Evolutionary conservation across 2,888 invertebrate genomes (phyloP), one percentile per base, ranked within the genome.

Genomic region (Napeogenes sylphis): DNA sequence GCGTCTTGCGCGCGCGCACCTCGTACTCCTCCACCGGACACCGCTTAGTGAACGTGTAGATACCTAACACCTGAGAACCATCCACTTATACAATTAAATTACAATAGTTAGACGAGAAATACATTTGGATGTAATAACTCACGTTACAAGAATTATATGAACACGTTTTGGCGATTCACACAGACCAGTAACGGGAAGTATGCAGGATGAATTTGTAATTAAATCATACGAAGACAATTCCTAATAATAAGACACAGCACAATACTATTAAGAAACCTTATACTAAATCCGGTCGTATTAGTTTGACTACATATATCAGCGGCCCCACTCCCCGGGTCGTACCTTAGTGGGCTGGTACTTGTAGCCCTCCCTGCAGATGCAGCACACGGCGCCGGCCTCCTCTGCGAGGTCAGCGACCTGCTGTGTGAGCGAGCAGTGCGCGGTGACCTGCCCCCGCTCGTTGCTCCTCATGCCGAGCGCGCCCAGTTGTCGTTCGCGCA

Each of bases 321-420:
- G 42, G 10, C 8, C 21, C 1, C 10, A 42, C 8, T 10, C 3
- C 10, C 10, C 8, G 42, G 10, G 56, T 8, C 14, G 33, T 56
- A 92, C 95, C 93, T 98, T 97, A 21, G 94, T 94, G 6, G 97
- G 97, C 81, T 97, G 97, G 82, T 98, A 98, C 82, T 97, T 96
- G 91, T 99, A 99, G 0, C 99, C 99, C 87, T 99, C 99, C 53
- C 98, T 94, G 79, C 99, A 99, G 80, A 99, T 99, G 77, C 98
- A 98, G 87, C 99, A 99, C 0, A 97, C 96, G 58, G 98, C 92
- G 30, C 99, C 99, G 0, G 96, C 95, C 87, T 99, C 99, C 82
- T 99, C 98, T 5, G 97, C 97, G 61, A 99, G 90, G 79, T 98
- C 98, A 79, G 98, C 98, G 89, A 98, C 96, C 85, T 98, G 97